Conservation (phyloP, 2,888 invertebrate species). For the Melinopterus prodromus region DNA sequence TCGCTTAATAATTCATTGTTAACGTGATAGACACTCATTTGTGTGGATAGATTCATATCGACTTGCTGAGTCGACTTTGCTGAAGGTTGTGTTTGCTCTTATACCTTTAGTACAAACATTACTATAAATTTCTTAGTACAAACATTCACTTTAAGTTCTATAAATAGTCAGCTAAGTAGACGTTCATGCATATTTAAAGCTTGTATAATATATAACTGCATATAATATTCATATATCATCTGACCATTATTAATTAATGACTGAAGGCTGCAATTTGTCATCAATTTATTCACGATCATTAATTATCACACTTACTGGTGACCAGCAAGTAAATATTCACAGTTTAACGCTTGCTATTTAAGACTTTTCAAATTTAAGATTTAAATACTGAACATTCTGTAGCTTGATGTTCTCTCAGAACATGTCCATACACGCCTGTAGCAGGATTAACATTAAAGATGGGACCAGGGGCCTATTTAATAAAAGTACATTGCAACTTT, state of each 20-base stretch:
- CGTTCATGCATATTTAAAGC: too few relatives aligned
- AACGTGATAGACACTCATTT: constrained; percentile 43
- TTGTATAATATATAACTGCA: neutral
- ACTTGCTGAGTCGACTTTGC: neutral
- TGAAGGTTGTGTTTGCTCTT: neutral
- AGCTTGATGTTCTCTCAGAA: too few relatives aligned
- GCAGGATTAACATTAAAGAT: too few relatives aligned
- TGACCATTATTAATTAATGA: neutral
- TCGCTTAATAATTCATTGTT: constrained; percentile 44
- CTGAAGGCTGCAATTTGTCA: neutral
- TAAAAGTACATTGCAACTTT: too few relatives aligned
- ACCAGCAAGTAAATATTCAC: neutral
- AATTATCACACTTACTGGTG: neutral
- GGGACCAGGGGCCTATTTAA: too few relatives aligned
- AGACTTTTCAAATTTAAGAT: too few relatives aligned
- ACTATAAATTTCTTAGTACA: too few relatives aligned
- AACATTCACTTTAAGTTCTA: too few relatives aligned
- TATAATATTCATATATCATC: neutral
- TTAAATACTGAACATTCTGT: too few relatives aligned
- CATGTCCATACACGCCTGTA: too few relatives aligned
- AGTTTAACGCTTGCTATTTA: neutral
- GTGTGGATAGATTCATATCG: constrained; percentile 24
- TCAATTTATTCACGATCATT: neutral
- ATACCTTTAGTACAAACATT: neutral
- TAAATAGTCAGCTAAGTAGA: too few relatives aligned